Base-by-base conservation (phyloP, 1,140 invertebrate genomes). In the Trichomalopsis sarcophagae region DNA sequence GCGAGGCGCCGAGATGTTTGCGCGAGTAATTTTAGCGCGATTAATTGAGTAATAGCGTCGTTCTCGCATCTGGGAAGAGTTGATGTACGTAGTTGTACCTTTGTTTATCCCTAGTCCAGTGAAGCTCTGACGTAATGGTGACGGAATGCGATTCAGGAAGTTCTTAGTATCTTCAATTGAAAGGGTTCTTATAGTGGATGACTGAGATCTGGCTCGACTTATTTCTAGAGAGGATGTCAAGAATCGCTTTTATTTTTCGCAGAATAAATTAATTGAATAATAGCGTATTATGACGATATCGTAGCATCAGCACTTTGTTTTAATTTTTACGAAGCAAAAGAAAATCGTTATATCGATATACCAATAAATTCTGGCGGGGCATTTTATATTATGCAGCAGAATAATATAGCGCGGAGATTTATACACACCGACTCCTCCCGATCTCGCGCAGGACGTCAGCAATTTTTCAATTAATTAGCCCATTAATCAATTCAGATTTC, bases 11-110 rank as follows among this genome's bases (percentile, higher is more conserved):
- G 30, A 40, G 73, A 75, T 30, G 2, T 77, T 27, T 77, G n/a
- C 75, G 23, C 44, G 47, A 23, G 44, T 55, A 50, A 27, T 77
- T 50, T 47, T 80, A 69, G 27, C 10, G 1, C 30, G 33, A 80
- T 80, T 69, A 80, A 80, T 80, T 80, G 30, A 69, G 78, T 40
- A 69, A 80, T 69, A 33, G 36, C 11, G 68, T 44, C 62, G 36
- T 27, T 27, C 11, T 75, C 33, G 33, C 33, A 36, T 36, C 27
- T 21, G 21, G 17, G 23, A 40, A 75, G 7, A 75, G 36, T 75
- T 44, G 27, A 11, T 11, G 21, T 62, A 30, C 23, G 23, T 71
- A 14, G 21, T 27, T 40, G 14, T 76, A 23, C 40, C n/a, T 50
- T 50, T 76, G 74, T 76, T 76, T 76, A 50, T 36, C 17, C 5